Conservation (phyloP, 2,113 vertebrate genomes). For the Mus spicilegus region DNA sequence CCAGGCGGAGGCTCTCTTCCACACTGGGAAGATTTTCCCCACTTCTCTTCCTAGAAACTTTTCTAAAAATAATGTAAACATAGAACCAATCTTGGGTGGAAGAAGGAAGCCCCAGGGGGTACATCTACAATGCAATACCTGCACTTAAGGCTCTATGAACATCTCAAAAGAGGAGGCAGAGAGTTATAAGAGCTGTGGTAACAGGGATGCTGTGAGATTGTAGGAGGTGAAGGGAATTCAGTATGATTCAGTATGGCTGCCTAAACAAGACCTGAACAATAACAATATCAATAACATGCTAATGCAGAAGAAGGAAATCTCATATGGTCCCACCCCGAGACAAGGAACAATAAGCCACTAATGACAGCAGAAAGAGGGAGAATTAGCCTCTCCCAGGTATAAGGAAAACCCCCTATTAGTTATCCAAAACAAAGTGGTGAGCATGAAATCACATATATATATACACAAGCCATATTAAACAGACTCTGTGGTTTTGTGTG, state of each 20-base stretch:
- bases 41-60: background rate
- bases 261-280: background rate
- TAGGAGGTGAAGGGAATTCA: no score
- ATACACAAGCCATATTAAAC: background rate
- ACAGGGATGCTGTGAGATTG: background rate
- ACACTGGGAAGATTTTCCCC: background rate
- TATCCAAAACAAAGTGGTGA: background rate
- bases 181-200: background rate
- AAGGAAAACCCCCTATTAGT: background rate
- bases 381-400: background rate
- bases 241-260: background rate
- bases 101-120: background rate
- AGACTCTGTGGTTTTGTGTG: background rate
- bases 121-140: background rate
- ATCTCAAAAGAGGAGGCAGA: background rate
- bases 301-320: background rate
- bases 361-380: background rate
- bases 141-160: background rate
- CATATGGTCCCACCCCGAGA: background rate
- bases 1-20: no score
- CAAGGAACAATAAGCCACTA: background rate
- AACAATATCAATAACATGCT: background rate
- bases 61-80: constrained; percentile 33
- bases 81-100: background rate
- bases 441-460: background rate